These are phyloP conservation scores for Drosophila navojoa DNA, from an alignment of 1,140 invertebrate species.

Conservation along the genomic window DNA sequence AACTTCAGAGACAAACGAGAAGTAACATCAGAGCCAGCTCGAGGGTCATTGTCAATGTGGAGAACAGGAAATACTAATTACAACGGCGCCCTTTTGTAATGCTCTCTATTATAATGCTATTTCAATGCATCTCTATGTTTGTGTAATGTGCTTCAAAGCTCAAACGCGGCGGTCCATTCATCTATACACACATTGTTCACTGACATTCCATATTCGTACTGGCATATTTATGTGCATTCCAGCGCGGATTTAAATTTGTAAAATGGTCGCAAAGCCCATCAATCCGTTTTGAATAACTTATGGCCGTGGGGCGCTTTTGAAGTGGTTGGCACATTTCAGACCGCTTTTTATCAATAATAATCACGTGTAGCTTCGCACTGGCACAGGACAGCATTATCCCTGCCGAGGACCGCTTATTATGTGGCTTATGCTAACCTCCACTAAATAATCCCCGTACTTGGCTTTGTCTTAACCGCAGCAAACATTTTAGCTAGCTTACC, in stretches of 20 bases:
- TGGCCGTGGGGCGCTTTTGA: not conserved
- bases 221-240: constrained; percentile 3
- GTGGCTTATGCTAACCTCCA: constrained; percentile 41
- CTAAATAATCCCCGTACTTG: constrained; percentile 40
- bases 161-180: not conserved
- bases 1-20: not conserved
- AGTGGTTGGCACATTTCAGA: constrained; percentile 18
- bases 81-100: not conserved
- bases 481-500: constrained; percentile 40
- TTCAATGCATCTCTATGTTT: not conserved
- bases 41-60: constrained; percentile 17
- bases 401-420: constrained; percentile 15
- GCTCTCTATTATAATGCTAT: not conserved
- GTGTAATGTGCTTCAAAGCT: not conserved
- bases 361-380: not conserved
- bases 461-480: constrained; percentile 34
- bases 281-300: constrained; percentile 30
- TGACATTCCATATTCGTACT: not conserved
- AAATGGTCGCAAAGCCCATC: constrained; percentile 16
- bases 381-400: too few relatives aligned
- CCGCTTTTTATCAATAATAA: not conserved
- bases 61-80: constrained; percentile 27
- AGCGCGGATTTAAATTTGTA: constrained; percentile 28
- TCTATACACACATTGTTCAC: not conserved
- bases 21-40: not conserved